Percentiles rank a stretch among this genome's conserved stretches.
Conservation (phyloP, 2,888 invertebrate genomes). For the Branchinecta sandiegonensis region DNA sequence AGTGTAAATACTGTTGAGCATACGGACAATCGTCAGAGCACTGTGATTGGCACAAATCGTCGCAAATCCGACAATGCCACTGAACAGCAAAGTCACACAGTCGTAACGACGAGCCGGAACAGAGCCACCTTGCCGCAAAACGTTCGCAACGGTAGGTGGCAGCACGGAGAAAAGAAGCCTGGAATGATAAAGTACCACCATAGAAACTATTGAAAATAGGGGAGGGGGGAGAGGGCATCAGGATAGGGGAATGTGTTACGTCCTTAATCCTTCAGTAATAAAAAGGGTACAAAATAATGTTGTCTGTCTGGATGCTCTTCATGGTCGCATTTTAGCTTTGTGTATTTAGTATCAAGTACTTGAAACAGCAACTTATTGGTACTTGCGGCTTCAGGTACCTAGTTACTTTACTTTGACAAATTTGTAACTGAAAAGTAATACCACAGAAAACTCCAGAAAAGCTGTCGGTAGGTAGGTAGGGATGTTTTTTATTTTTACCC, state of each 20-base stretch:
- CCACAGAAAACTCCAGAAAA: no score
- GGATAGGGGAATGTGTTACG: not conserved
- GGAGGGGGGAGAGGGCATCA: not conserved
- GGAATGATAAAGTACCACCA: slow-evolving; percentile 30
- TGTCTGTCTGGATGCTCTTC: not conserved
- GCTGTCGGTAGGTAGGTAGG: no score
- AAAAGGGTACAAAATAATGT: not conserved
- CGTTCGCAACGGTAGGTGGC: slow-evolving; percentile 86
- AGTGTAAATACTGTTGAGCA: slow-evolving; percentile 83
- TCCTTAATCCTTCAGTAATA: not conserved
- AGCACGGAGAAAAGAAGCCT: slow-evolving; percentile 85
- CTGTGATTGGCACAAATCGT: slow-evolving; percentile 40
- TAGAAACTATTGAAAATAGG: slow-evolving; percentile 26
- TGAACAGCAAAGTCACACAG: slow-evolving; percentile 80
- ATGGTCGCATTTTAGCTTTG: no score
- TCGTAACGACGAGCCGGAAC: slow-evolving; percentile 78
- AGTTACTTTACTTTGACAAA: no score
- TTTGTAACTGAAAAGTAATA: no score
- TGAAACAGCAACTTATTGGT: no score
- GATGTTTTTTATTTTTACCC: no score
- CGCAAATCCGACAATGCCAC: slow-evolving; percentile 81
- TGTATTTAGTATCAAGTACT: no score
- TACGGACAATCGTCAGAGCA: slow-evolving; percentile 88
- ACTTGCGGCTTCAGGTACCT: no score
- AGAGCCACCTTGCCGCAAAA: slow-evolving; percentile 75